Conservation (phyloP, 2,113 vertebrate genomes). For the Odocoileus hemionus region DNA sequence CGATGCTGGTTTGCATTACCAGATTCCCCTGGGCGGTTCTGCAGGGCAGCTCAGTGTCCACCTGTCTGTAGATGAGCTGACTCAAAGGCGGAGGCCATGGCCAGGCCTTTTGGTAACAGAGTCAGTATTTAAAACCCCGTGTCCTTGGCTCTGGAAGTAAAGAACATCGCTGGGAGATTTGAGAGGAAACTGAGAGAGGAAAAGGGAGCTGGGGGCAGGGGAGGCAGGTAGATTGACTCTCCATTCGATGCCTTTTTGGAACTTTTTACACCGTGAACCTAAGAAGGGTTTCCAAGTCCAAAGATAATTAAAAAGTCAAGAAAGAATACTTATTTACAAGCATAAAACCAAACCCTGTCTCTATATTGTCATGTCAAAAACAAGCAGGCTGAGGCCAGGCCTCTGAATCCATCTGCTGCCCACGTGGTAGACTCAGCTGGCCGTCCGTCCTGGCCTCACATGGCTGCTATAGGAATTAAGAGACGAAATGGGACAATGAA, state of each 20-base stretch:
- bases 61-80: not conserved
- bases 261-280: not conserved
- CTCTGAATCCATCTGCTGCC: not conserved
- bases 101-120: not conserved
- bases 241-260: not conserved
- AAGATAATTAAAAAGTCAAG: not conserved
- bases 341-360: not conserved
- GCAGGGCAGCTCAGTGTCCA: fast-evolving
- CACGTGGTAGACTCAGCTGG: fast-evolving
- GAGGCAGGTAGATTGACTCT: not conserved
- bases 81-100: not conserved
- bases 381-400: not conserved
- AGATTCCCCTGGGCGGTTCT: not conserved
- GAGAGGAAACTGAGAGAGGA: not conserved
- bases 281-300: not conserved
- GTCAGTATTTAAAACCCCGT: not conserved
- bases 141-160: not conserved
- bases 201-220: not conserved
- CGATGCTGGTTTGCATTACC: not conserved
- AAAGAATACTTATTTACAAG: not conserved
- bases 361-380: not conserved
- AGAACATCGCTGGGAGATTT: not conserved
- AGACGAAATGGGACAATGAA: fast-evolving
- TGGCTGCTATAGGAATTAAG: not conserved
- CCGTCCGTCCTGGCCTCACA: fast-evolving